phyloP scores from a whole-genome alignment of 2,113 vertebrate genomes.

The Notarius lentiginosus region DNA sequence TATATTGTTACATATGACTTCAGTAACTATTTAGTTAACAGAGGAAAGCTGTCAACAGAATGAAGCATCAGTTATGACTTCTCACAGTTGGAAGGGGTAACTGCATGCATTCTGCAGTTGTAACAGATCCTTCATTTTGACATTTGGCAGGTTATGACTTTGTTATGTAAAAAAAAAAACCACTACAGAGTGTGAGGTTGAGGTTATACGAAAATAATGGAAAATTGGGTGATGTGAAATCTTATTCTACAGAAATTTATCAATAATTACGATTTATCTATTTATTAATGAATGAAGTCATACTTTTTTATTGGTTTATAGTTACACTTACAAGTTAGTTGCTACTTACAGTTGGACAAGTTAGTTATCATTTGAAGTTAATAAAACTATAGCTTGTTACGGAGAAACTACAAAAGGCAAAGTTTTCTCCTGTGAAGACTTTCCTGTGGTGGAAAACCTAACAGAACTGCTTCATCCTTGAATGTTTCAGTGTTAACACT shows the following conservation, averaged over 20 bases:
- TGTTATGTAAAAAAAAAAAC: neutral
- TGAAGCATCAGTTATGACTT: neutral
- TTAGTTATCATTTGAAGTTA: neutral
- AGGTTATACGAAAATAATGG: neutral
- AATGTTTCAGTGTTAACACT: neutral
- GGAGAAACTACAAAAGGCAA: neutral
- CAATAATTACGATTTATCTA: neutral
- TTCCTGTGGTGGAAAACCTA: neutral
- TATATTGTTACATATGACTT: neutral
- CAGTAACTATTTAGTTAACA: neutral
- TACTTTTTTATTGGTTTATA: neutral
- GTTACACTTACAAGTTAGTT: neutral
- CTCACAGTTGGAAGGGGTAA: neutral
- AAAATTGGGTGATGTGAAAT: neutral
- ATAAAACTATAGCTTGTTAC: neutral
- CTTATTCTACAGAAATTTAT: neutral
- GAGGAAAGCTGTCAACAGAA: neutral
- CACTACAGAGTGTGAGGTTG: neutral
- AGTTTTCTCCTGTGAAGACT: neutral
- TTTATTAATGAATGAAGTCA: neutral
- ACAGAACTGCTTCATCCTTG: neutral
- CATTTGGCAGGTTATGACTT: neutral
- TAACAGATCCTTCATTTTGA: constrained; percentile 10
- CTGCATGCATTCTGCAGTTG: neutral
- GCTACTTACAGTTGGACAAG: no score